Percentiles rank a stretch among this genome's conserved stretches.
phyloP scores from a whole-genome alignment of 2,888 invertebrate genomes.

The Saturnia pavonia region DNA sequence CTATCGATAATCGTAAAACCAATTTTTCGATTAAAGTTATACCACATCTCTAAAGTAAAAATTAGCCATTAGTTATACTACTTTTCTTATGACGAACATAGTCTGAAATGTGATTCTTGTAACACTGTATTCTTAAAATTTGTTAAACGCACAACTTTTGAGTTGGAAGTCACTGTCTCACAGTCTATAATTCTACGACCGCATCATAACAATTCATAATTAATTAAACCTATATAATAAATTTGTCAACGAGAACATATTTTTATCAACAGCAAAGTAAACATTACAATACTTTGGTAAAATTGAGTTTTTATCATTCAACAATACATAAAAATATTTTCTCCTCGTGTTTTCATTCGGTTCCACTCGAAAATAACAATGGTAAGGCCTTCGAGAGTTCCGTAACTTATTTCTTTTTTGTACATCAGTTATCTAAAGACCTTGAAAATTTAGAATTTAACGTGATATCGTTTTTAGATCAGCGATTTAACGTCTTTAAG shows the following conservation, averaged over 20 bases:
- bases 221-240: not conserved
- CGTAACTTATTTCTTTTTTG: slow-evolving; percentile 1
- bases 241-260: not conserved
- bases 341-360: not conserved
- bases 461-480: not conserved
- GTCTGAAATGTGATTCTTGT: not conserved
- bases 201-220: not conserved
- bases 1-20: too few relatives aligned
- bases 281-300: slow-evolving; percentile 13
- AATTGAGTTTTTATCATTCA: not conserved
- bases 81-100: too few relatives aligned
- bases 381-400: slow-evolving; percentile 4
- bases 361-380: slow-evolving; percentile 9
- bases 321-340: slow-evolving; percentile 9
- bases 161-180: not conserved
- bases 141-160: not conserved
- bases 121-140: not conserved
- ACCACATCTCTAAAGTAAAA: too few relatives aligned
- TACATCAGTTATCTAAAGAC: slow-evolving; percentile 8
- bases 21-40: too few relatives aligned
- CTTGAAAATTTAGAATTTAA: slow-evolving; percentile 2
- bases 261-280: slow-evolving; percentile 7
- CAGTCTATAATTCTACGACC: not conserved
- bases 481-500: not conserved
- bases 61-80: too few relatives aligned